Conservation (phyloP, 2,888 invertebrate genomes). For the Mythimna loreyi region DNA sequence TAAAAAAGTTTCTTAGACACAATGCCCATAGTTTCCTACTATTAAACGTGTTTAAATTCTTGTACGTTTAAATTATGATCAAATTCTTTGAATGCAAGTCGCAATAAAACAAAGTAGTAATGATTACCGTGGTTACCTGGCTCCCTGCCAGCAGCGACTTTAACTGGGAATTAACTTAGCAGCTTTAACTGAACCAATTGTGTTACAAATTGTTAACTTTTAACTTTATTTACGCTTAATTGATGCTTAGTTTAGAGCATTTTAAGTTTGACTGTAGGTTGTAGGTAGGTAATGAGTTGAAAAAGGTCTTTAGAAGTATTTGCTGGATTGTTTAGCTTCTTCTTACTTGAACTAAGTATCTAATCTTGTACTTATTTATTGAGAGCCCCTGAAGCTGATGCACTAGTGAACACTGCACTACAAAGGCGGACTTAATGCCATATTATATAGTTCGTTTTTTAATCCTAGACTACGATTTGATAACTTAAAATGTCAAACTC, state of each 20-base stretch:
- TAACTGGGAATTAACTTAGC: conserved; percentile 57
- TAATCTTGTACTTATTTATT: too few species aligned
- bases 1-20: not conserved
- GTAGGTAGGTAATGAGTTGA: not conserved
- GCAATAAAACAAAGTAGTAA: conserved; percentile 38
- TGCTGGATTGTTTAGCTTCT: not conserved
- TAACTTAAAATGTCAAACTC: too few species aligned
- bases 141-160: conserved; percentile 56
- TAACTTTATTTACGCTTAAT: conserved; percentile 52
- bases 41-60: not conserved
- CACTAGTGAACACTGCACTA: too few species aligned
- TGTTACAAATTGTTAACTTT: conserved; percentile 59
- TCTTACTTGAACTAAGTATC: too few species aligned
- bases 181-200: conserved; percentile 51
- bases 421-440: too few species aligned
- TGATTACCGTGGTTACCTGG: conserved; percentile 54
- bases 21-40: not conserved
- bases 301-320: not conserved
- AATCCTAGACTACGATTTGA: too few species aligned
- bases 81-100: conserved; percentile 26
- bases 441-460: too few species aligned
- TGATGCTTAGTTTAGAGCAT: conserved; percentile 32
- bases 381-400: too few species aligned
- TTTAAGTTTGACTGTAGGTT: not conserved
- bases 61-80: not conserved